A percentile compares a stretch with the other conserved stretches of the same genome.
These are phyloP conservation scores for Gobio occitaniae DNA, from an alignment of 2,797 vertebrate genomes.

Conservation along the genomic window DNA sequence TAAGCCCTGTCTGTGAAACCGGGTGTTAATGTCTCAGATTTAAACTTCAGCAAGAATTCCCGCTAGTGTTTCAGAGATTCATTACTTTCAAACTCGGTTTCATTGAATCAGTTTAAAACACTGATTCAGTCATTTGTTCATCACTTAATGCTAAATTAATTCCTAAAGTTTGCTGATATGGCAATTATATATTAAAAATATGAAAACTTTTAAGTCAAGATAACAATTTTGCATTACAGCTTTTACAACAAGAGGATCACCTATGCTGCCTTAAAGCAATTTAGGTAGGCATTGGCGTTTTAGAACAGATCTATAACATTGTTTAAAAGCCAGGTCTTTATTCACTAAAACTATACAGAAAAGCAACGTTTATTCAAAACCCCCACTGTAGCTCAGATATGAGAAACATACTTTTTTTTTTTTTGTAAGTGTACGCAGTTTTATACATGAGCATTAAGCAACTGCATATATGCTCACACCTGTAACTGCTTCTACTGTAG, in stretches of 20 bases:
- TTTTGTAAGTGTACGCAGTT: constrained; percentile 53
- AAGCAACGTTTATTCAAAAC: background rate
- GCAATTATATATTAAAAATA: background rate
- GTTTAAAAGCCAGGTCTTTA: background rate
- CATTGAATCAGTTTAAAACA: background rate
- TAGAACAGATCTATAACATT: no score
- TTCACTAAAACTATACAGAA: background rate
- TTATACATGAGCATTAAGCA: constrained; percentile 65
- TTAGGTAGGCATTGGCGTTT: no score
- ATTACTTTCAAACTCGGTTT: background rate
- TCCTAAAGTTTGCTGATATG: background rate
- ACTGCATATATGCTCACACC: constrained; percentile 66
- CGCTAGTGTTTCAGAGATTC: background rate
- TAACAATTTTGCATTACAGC: background rate
- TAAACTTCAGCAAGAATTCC: background rate
- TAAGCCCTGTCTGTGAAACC: no score
- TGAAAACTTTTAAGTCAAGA: no score
- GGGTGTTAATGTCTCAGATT: background rate
- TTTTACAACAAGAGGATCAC: background rate
- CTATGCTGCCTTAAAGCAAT: background rate
- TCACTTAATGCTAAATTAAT: background rate
- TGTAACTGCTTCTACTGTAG: constrained; percentile 62
- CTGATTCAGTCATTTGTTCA: background rate
- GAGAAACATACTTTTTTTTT: no score
- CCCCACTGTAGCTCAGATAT: no score